Conservation (phyloP, 2,888 invertebrate genomes). For the Tanytarsus gracilentus region DNA sequence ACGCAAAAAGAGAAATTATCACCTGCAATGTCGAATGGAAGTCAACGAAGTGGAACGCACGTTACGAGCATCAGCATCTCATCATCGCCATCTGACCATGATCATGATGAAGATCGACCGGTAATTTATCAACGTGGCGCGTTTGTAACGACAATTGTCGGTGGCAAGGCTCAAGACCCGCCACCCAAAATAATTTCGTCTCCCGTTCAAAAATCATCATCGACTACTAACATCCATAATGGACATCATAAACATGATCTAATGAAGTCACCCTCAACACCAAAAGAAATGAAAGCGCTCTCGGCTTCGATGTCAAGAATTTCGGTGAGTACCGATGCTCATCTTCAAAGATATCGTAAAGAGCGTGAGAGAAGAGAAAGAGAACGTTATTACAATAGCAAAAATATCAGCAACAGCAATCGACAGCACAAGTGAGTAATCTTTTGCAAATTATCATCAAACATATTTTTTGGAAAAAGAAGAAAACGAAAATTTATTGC, state of each 20-base stretch:
- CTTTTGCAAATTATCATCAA: too few relatives aligned
- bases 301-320: conserved; percentile 41
- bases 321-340: conserved; percentile 42
- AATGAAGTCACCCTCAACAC: background rate
- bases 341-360: conserved; percentile 32
- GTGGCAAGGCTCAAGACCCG: conserved; percentile 40
- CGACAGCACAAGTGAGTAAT: conserved; percentile 5
- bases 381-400: conserved; percentile 32
- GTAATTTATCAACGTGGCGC: conserved; percentile 70
- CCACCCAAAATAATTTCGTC: background rate
- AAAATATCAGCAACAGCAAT: conserved; percentile 33
- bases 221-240: conserved; percentile 4
- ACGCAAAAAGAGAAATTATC: conserved; percentile 1
- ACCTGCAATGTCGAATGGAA: background rate
- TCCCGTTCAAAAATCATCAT: conserved; percentile 9
- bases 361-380: conserved; percentile 36
- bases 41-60: conserved; percentile 40
- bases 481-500: too few relatives aligned
- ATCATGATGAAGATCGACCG: conserved; percentile 47
- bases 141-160: conserved; percentile 65
- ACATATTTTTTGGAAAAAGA: too few relatives aligned
- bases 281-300: conserved; percentile 7
- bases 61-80: conserved; percentile 64
- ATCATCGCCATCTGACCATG: conserved; percentile 47
- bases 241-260: background rate